A percentile compares a stretch with the other conserved stretches of the same genome.
Conservation (phyloP, 2,113 vertebrate genomes). For the Epinephelus cyanopodus region DNA sequence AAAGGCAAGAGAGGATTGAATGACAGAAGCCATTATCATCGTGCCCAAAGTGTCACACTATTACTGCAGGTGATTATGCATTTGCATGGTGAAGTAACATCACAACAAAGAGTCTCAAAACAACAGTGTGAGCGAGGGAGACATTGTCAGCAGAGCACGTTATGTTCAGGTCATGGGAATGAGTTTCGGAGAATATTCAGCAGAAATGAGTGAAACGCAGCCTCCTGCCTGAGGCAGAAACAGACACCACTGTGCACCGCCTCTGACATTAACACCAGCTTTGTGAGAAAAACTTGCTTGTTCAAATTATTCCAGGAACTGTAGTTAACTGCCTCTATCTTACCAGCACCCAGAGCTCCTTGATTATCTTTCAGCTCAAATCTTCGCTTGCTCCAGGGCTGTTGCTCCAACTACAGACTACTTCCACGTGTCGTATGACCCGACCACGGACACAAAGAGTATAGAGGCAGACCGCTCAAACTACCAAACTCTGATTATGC, state of each 20-base stretch:
- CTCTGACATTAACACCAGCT: slow-evolving; percentile 27
- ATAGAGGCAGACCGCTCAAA: too few species aligned
- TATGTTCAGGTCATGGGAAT: background rate
- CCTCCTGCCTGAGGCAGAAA: background rate
- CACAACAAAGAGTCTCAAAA: background rate
- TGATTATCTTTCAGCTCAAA: too few species aligned
- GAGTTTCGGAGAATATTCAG: background rate
- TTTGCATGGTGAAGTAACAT: slow-evolving; percentile 4
- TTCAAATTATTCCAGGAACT: background rate
- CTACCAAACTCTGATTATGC: too few species aligned
- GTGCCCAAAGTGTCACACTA: background rate
- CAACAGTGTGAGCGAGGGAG: background rate
- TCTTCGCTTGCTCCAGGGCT: too few species aligned
- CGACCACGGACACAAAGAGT: too few species aligned
- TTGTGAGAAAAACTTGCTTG: background rate
- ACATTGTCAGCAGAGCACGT: background rate
- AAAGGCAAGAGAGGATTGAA: slow-evolving; percentile 36
- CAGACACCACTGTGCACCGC: slow-evolving; percentile 4
- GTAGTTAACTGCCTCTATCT: too few species aligned
- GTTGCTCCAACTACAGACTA: too few species aligned
- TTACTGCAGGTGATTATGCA: slow-evolving; percentile 14
- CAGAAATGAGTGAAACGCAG: background rate
- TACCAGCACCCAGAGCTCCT: too few species aligned
- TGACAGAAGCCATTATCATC: slow-evolving; percentile 42
- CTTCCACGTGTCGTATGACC: too few species aligned